Evolutionary conservation across 2,797 vertebrate genomes (phyloP).

Genomic region (Centroberyx gerrardi): DNA sequence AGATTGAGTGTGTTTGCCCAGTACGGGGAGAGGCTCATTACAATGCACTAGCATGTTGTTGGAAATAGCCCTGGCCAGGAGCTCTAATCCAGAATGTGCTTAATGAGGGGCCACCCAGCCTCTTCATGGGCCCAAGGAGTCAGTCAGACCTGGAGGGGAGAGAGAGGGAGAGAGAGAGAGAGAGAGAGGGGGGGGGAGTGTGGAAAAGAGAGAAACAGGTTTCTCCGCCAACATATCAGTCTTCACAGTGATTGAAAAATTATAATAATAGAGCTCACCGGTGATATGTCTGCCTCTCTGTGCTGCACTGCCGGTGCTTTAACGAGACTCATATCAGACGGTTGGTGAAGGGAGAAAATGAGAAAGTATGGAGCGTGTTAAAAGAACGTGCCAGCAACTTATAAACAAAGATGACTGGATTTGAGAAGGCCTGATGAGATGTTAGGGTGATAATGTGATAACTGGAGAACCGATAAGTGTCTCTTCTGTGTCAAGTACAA

Average conservation of each 20-base stretch:
- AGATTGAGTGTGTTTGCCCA: conserved; percentile 81
- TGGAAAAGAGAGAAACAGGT: conserved; percentile 50
- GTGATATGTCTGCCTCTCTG: conserved; percentile 50
- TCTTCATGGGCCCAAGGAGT: conserved; percentile 79
- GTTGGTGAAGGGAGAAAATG: conserved; percentile 76
- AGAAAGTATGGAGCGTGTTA: conserved; percentile 62
- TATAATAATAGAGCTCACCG: conserved; percentile 66
- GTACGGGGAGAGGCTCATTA: conserved; percentile 83
- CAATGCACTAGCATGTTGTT: conserved; percentile 85
- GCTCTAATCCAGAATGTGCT: conserved; percentile 85
- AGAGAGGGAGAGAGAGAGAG: conserved; percentile 4
- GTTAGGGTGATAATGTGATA: conserved; percentile 48
- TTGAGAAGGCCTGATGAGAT: conserved; percentile 38
- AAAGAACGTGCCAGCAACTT: conserved; percentile 50
- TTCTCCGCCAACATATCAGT: conserved; percentile 70
- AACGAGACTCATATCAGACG: conserved; percentile 75
- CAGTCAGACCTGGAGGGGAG: conserved; percentile 55
- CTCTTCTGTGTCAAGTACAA: conserved; percentile 3
- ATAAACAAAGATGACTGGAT: conserved; percentile 41
- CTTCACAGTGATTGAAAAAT: conserved; percentile 81
- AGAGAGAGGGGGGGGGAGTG: background rate
- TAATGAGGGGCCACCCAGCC: conserved; percentile 82
- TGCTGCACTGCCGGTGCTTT: conserved; percentile 37
- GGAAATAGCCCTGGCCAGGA: conserved; percentile 77
- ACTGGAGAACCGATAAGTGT: conserved; percentile 20